Percentiles rank a stretch among this genome's conserved stretches.
phyloP scores from a whole-genome alignment of 64 coral and sea anemone genomes.

The Stichodactyla mertensii region DNA sequence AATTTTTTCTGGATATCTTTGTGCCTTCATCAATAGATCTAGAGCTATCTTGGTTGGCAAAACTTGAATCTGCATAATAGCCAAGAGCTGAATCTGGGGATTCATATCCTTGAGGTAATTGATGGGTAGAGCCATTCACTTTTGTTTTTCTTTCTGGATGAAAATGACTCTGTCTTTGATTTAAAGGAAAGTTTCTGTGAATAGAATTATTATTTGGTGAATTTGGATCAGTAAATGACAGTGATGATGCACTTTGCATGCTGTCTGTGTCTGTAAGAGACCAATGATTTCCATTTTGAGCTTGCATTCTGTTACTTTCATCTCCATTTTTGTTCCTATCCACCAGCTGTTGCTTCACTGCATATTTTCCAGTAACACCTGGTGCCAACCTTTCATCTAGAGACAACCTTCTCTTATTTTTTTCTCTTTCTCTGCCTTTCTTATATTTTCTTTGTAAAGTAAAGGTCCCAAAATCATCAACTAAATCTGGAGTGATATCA shows the following conservation, averaged over 20 bases:
- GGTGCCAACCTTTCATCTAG: neutral
- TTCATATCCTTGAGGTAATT: neutral
- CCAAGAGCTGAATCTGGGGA: neutral
- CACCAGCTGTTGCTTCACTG: conserved; percentile 13
- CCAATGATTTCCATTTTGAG: neutral
- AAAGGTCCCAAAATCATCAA: conserved; percentile 44
- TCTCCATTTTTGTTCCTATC: neutral
- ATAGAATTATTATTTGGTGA: conserved; percentile 8
- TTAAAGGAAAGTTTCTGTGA: conserved; percentile 1
- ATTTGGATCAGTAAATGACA: conserved; percentile 66
- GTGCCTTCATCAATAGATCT: conserved; percentile 52
- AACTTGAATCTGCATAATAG: conserved; percentile 32
- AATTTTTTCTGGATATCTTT: conserved; percentile 68
- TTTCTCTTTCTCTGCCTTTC: conserved; percentile 13
- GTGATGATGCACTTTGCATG: conserved; percentile 65
- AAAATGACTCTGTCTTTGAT: neutral
- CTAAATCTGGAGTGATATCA: conserved; percentile 14
- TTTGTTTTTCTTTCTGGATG: neutral
- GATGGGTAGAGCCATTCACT: neutral
- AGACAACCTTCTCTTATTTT: conserved; percentile 5
- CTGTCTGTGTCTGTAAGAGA: conserved; percentile 69
- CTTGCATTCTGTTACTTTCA: neutral
- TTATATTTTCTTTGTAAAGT: conserved; percentile 75
- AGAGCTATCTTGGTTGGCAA: conserved; percentile 66
- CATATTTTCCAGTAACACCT: conserved; percentile 26